Evolutionary conservation across 2,888 invertebrate genomes (phyloP).

Genomic region (Pasiphila rectangulata): DNA sequence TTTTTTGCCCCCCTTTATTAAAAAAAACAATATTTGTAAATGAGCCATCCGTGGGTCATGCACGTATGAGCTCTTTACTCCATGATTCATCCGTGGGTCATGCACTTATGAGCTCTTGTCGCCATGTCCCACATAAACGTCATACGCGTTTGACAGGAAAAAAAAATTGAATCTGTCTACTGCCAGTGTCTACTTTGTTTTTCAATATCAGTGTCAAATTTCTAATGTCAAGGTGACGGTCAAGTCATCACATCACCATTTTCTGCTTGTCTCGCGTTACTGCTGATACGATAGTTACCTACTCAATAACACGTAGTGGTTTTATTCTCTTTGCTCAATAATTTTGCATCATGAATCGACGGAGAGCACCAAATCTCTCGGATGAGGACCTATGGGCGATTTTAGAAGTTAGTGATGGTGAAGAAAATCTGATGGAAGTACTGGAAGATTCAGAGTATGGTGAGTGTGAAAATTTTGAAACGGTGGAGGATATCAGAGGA

Average conservation of each 20-base stretch:
- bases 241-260: conserved; percentile 9
- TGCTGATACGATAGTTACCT: conserved; percentile 7
- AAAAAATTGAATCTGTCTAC: conserved; percentile 4
- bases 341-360: conserved; percentile 10
- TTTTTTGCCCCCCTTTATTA: conserved; percentile 5
- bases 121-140: too few species aligned
- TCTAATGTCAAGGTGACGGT: conserved; percentile 12
- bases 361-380: conserved; percentile 12
- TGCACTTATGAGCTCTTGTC: too few species aligned
- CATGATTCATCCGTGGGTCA: not conserved
- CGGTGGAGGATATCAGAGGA: conserved; percentile 13
- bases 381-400: conserved; percentile 7
- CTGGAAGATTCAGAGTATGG: conserved; percentile 12
- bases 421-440: conserved; percentile 10
- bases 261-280: conserved; percentile 14
- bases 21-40: conserved; percentile 8
- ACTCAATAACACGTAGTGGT: conserved; percentile 5
- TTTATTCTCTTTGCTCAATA: conserved; percentile 6
- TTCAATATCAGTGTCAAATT: conserved; percentile 7
- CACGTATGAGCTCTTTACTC: not conserved
- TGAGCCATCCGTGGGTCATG: conserved; percentile 3
- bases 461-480: conserved; percentile 14
- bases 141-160: conserved; percentile 5
- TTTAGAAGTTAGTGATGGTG: conserved; percentile 14
- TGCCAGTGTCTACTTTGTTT: conserved; percentile 5